Base-by-base conservation (phyloP, 2,113 vertebrate species). In the Python bivittatus region DNA sequence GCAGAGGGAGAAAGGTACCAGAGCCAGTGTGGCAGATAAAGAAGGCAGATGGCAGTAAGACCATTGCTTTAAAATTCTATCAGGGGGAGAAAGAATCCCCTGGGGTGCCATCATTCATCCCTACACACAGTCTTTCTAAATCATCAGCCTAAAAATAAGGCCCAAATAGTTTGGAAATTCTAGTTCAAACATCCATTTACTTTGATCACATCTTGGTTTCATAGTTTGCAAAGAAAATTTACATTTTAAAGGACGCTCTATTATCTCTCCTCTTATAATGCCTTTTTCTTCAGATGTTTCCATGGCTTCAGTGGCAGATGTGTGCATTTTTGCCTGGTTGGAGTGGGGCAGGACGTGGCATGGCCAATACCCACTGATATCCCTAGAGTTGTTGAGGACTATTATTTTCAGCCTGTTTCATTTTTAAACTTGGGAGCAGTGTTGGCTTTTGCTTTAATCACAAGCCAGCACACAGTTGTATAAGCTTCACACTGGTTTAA, bases 221-320 rank as follows among this genome's bases (percentile, higher is more conserved):
- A 33, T 48, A 20, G 2, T 0, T 17, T 84, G 68, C 56, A 44
- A 0, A 0, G 6, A 85, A n/a, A 33, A 17, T 2, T 2, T 52
- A 10, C 29, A n/a, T 25, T 56, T 5, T 48, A 6, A 52, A 56
- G 53, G 2, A 23, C 15, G 84, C 56, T 38, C 13, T 60, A 0
- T 1, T 33, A 1, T 29, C 29, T 38, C n/a, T 64, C n/a, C 44
- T 91, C n/a, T 33, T 79, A 52, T 17, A 72, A 22, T 20, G 10
- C 57, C 42, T 33, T 88, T 61, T 12, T 17, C 44, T 1, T 48
- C 48, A 48, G 48, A 48, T 48, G 48, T 48, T 48, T 48, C 48
- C 7, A 6, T 48, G 48, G 48, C 48, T 48, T 48, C 48, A 48
- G 48, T 48, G 48, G 48, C 48, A 48, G 48, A 48, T 48, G 48